A percentile compares a stretch with the other conserved stretches of the same genome.
phyloP scores from a whole-genome alignment of 2,888 invertebrate species.

The Protonemura montana region DNA sequence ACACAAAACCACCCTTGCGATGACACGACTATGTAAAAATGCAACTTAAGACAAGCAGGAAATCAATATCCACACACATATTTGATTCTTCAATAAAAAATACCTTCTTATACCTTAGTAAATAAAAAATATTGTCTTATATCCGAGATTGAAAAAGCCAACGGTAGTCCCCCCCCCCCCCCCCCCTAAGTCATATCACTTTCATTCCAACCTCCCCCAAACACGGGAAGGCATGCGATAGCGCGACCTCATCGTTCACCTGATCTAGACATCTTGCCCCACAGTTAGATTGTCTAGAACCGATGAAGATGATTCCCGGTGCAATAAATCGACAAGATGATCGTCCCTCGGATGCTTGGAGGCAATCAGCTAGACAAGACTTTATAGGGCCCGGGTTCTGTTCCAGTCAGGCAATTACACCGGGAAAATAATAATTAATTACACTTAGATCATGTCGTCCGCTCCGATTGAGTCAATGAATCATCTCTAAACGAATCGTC shows the following conservation, averaged over 20 bases:
- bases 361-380: not conserved
- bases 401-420: slow-evolving; percentile 14
- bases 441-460: not conserved
- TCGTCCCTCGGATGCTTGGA: not conserved
- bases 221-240: not conserved
- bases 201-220: not conserved
- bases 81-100: not conserved
- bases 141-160: not conserved
- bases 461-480: not conserved
- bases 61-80: not conserved
- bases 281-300: not conserved
- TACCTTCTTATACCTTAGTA: not conserved
- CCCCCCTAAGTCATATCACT: slow-evolving; percentile 1
- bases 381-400: not conserved
- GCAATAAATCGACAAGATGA: slow-evolving; percentile 17
- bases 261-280: not conserved
- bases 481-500: not conserved
- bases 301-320: not conserved
- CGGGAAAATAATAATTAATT: not conserved
- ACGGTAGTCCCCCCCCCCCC: not conserved
- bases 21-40: too few species aligned
- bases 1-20: too few species aligned
- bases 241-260: slow-evolving; percentile 18
- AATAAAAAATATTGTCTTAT: not conserved
- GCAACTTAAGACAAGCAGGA: too few species aligned